Evolutionary conservation across 2,113 vertebrate species (phyloP), one percentile per base, ranked within the genome.

Genomic region (Syngnathus scovelli): DNA sequence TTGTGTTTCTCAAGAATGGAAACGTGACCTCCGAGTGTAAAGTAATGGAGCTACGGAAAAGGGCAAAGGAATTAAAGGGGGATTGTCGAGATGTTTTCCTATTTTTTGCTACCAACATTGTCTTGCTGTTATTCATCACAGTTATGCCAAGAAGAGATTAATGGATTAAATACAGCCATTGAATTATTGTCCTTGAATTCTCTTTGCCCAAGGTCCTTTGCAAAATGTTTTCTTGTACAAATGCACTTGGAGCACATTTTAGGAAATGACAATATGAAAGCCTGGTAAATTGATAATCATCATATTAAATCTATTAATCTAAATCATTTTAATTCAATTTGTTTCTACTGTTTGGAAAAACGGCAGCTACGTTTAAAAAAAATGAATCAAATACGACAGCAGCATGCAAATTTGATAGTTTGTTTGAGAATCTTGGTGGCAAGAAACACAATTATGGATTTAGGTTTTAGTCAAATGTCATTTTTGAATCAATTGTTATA

Each of bases 401-500:
- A 52, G 21, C 19, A 10, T 52, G 3, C 19, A 52, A 9, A 21
- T n/a, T 18, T 15, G 6, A 9, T 49, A 2, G n/a, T 51, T 19
- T 49, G 5, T 21, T n/a, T 8, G n/a, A 51, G 49, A 9, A 21
- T 52, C 51, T 44, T 21, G 4, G 6, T 23, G 3, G 21, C 18
- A 2, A 16, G 19, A 16, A 60, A 21, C 0, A 58, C 18, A 49
- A 15, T 67, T 39, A 6, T 11, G 18, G 4, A 15, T 74, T 75
- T 61, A 49, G 6, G 39, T 48, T 67, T 6, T 49, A 21, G 72
- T 59, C 12, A 60, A 69, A 71, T 33, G 51, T 69, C 48, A 36
- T 36, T 75, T 71, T 44, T n/a, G 36, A 56, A 43, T 41, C 33
- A 41, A 72, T 61, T 44, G 63, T 69, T 61, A 38, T 51, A 64